Percentiles rank a stretch among this genome's conserved stretches.
Evolutionary conservation across 2,797 vertebrate species (phyloP).

Genomic region (Hippocampus kuda): DNA sequence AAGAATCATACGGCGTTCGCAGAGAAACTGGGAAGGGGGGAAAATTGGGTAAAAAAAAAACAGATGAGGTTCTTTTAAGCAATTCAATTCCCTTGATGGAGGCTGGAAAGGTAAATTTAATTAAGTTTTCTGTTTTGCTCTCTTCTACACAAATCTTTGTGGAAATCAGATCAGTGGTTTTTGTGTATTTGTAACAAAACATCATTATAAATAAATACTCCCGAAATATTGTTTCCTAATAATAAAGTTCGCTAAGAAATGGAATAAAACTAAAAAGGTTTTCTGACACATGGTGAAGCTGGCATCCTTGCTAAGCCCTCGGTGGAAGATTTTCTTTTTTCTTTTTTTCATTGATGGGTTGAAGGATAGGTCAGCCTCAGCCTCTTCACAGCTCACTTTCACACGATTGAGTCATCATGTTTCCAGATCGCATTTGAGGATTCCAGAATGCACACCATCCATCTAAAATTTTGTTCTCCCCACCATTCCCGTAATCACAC

Average conservation of each 20-base stretch:
- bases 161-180: too few species aligned
- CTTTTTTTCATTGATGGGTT: conserved; percentile 22
- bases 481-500: conserved; percentile 13
- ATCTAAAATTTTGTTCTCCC: not conserved
- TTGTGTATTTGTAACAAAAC: not conserved
- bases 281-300: not conserved
- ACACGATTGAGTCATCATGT: conserved; percentile 21
- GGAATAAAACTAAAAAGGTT: too few species aligned
- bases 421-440: conserved; percentile 13
- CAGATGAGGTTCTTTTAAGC: not conserved
- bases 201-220: too few species aligned
- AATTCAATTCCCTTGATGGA: not conserved
- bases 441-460: conserved; percentile 9
- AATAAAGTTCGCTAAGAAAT: too few species aligned
- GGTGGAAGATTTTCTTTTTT: conserved; percentile 9
- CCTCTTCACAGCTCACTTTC: conserved; percentile 15
- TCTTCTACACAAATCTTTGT: not conserved
- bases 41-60: not conserved
- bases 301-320: conserved; percentile 11
- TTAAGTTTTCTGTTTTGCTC: too few species aligned
- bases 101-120: not conserved
- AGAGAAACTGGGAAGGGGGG: not conserved
- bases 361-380: conserved; percentile 28
- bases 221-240: too few species aligned
- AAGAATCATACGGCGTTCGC: not conserved